Conservation (phyloP, 2,888 invertebrate species). For the Lepidocyrtoides sp. region DNA sequence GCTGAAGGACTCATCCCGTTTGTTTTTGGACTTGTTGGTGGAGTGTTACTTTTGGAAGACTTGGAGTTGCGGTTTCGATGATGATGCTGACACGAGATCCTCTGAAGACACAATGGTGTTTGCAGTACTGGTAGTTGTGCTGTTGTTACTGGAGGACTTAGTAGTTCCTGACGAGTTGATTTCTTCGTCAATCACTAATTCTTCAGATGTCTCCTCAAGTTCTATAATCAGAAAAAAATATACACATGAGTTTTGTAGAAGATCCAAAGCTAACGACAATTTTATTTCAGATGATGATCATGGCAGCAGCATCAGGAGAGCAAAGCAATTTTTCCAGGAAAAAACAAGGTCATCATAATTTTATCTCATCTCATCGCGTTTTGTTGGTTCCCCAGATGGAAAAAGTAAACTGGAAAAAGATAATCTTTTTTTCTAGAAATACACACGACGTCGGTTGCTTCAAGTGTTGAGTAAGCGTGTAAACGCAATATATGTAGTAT, state of each 20-base stretch:
- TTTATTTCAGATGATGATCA: conserved; percentile 53
- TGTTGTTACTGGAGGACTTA: conserved; percentile 4
- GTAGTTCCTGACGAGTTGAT: conserved; percentile 67
- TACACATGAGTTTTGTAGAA: neutral
- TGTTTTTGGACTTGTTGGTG: conserved; percentile 57
- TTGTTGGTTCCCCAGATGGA: conserved; percentile 61
- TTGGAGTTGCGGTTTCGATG: conserved; percentile 26
- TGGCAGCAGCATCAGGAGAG: conserved; percentile 11
- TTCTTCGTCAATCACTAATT: conserved; percentile 84
- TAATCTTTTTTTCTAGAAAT: conserved; percentile 42
- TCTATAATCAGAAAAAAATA: conserved; percentile 72
- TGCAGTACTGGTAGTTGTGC: neutral
- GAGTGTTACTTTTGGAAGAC: conserved; percentile 70
- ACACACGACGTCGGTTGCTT: neutral
- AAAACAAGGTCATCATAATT: conserved; percentile 78
- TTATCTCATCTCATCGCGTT: conserved; percentile 46
- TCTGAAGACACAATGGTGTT: conserved; percentile 73
- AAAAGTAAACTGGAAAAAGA: conserved; percentile 38
- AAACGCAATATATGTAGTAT: neutral
- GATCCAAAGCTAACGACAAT: conserved; percentile 36
- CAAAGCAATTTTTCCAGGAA: conserved; percentile 48
- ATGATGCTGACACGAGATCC: conserved; percentile 61
- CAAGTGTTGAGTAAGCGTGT: neutral
- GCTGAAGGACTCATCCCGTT: conserved; percentile 73
- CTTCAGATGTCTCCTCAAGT: conserved; percentile 82